Evolutionary conservation across 2,797 vertebrate species (phyloP).

Genomic region (Clarias laeviceps): DNA sequence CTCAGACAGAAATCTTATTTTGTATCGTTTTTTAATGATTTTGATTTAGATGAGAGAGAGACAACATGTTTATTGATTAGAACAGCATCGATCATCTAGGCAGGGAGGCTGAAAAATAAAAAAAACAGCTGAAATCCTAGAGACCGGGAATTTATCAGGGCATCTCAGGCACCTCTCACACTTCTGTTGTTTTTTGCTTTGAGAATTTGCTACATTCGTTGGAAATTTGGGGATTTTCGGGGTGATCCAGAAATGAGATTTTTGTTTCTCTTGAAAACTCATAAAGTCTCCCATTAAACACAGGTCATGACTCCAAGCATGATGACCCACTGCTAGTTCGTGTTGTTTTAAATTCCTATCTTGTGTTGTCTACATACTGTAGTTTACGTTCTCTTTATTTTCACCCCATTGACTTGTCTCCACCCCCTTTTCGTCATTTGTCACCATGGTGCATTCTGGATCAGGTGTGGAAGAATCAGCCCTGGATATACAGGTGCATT

Average conservation of each 20-base stretch:
- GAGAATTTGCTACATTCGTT: neutral
- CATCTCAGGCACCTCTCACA: neutral
- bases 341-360: neutral
- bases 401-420: neutral
- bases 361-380: neutral
- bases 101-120: neutral
- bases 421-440: neutral
- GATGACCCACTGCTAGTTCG: neutral
- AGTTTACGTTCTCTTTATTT: neutral
- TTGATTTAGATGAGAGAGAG: neutral
- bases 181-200: neutral
- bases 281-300: neutral
- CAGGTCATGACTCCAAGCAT: neutral
- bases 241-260: neutral
- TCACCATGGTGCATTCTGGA: neutral
- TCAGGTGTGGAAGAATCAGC: too few relatives aligned
- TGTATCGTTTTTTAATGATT: neutral
- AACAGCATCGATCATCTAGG: neutral
- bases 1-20: neutral
- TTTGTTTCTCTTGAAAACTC: neutral
- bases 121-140: neutral
- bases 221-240: neutral
- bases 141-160: neutral
- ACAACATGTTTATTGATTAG: slow-evolving; percentile 19
- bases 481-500: too few relatives aligned